Percentiles rank a stretch among this genome's conserved stretches.
Conservation (phyloP, 2,113 vertebrate genomes). For the Myotis lucifugus region DNA sequence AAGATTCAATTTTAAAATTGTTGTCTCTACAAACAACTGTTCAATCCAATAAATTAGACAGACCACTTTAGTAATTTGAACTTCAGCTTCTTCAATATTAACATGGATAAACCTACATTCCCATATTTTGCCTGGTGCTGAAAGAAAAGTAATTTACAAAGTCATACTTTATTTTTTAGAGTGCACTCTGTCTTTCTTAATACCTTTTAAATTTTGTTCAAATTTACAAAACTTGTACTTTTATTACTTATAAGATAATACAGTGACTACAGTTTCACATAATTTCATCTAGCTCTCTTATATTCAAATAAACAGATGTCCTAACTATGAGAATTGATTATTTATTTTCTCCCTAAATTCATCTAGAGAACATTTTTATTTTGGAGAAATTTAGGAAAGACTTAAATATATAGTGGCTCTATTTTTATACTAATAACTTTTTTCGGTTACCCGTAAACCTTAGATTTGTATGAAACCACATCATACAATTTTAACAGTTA, state of each 20-base stretch:
- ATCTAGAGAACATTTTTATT: neutral
- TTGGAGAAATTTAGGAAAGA: neutral
- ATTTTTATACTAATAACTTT: neutral
- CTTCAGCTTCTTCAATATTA: neutral
- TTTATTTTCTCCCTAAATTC: neutral
- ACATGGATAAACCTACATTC: neutral
- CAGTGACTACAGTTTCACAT: neutral
- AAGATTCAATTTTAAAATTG: neutral
- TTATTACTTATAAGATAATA: neutral
- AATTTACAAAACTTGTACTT: neutral
- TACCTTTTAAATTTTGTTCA: neutral
- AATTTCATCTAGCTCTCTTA: neutral
- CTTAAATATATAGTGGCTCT: neutral
- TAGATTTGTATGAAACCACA: neutral
- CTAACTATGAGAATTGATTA: neutral
- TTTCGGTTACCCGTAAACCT: neutral
- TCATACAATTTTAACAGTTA: neutral
- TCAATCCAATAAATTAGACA: neutral
- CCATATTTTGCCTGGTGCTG: neutral
- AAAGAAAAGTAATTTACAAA: neutral
- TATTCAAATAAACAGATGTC: neutral
- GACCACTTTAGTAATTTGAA: neutral
- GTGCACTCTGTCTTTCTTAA: neutral
- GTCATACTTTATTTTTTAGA: slow-evolving; percentile 8
- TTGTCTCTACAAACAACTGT: neutral